phyloP scores from a whole-genome alignment of 2,797 vertebrate species.

The Bradypodion ventrale region DNA sequence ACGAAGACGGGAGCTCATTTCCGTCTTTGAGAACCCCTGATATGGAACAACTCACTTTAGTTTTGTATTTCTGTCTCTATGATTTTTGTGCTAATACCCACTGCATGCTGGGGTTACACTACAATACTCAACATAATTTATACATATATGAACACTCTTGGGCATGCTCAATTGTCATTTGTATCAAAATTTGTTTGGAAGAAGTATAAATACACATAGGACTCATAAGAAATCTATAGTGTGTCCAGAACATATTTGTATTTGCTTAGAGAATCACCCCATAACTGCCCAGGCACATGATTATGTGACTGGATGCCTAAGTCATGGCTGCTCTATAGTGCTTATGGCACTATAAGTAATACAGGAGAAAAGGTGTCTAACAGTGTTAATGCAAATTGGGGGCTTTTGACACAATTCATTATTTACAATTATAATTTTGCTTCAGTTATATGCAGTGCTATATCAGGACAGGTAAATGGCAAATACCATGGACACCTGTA shows the following conservation, averaged over 20 bases:
- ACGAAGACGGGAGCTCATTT: too few relatives aligned
- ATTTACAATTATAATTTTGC: constrained; percentile 14
- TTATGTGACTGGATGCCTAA: too few relatives aligned
- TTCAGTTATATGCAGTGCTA: not conserved
- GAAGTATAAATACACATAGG: constrained; percentile 1
- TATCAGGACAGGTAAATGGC: not conserved
- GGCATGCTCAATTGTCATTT: not conserved
- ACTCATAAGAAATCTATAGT: not conserved
- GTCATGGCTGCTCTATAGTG: too few relatives aligned
- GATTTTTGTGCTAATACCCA: too few relatives aligned
- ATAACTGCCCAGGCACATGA: too few relatives aligned
- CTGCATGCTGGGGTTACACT: too few relatives aligned
- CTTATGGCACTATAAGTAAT: not conserved
- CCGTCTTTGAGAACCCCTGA: too few relatives aligned
- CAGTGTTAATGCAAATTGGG: not conserved
- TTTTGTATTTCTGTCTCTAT: too few relatives aligned
- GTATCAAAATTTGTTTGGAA: not conserved
- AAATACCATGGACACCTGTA: not conserved
- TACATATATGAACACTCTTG: not conserved
- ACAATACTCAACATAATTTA: too few relatives aligned
- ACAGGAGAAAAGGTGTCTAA: not conserved
- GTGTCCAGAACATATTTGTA: not conserved
- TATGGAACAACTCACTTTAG: too few relatives aligned
- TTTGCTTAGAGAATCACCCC: not conserved
- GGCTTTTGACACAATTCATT: constrained; percentile 2